phyloP scores from a whole-genome alignment of 2,113 vertebrate species.

The Dicaeum eximium region DNA sequence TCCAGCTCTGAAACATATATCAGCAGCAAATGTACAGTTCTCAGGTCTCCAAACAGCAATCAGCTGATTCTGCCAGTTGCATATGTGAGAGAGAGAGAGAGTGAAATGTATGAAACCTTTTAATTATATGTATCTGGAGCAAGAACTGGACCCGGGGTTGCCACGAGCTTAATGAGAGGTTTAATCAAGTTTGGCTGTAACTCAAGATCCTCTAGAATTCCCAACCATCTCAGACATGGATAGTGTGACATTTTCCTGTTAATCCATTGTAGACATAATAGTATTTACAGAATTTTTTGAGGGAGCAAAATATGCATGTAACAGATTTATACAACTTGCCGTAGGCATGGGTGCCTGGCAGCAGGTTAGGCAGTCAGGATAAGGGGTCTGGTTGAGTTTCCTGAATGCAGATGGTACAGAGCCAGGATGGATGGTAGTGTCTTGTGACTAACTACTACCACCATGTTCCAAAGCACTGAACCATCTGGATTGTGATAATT shows the following conservation, averaged over 20 bases:
- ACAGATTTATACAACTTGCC: neutral
- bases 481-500: conserved; percentile 51
- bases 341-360: neutral
- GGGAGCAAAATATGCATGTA: neutral
- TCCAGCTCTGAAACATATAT: neutral
- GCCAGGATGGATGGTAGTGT: conserved; percentile 13
- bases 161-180: neutral
- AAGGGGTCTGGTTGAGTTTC: conserved; percentile 3
- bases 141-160: neutral
- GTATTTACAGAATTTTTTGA: neutral
- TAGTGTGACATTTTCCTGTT: neutral
- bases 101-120: neutral
- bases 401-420: conserved; percentile 35
- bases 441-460: neutral
- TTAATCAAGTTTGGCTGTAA: neutral
- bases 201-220: neutral
- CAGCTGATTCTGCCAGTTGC: neutral
- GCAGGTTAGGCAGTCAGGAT: conserved; percentile 10
- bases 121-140: conserved; percentile 1
- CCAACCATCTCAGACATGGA: neutral
- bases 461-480: neutral
- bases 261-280: neutral
- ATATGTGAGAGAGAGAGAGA: neutral
- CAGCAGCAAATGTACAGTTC: neutral
- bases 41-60: neutral